phyloP scores from a whole-genome alignment of 2,888 invertebrate genomes.

The Leptothorax acervorum region DNA sequence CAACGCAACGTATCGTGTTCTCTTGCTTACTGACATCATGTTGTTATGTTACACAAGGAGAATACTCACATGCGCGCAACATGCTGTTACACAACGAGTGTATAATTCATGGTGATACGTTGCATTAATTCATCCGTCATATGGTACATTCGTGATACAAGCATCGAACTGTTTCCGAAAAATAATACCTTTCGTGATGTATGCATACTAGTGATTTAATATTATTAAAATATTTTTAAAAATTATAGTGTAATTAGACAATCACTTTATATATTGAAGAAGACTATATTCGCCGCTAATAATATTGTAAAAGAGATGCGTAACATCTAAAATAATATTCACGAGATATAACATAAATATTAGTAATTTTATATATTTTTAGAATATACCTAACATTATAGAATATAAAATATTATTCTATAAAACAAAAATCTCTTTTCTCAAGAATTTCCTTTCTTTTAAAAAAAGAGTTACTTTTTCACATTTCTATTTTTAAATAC shows the following conservation, averaged over 20 bases:
- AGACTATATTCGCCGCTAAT: not conserved
- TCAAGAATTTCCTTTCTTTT: not conserved
- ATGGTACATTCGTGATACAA: not conserved
- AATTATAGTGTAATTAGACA: not conserved
- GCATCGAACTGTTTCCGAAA: not conserved
- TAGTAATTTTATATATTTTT: not conserved
- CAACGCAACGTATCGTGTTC: slow-evolving; percentile 36
- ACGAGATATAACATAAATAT: not conserved
- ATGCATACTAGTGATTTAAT: not conserved
- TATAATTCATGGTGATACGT: slow-evolving; percentile 51
- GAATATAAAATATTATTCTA: slow-evolving; percentile 12
- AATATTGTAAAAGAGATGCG: not conserved
- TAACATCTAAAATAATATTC: not conserved
- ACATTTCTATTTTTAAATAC: not conserved
- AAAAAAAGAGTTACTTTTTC: not conserved
- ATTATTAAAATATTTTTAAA: not conserved
- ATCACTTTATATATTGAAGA: not conserved
- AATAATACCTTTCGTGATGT: not conserved
- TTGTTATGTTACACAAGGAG: slow-evolving; percentile 36
- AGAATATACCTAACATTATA: not conserved
- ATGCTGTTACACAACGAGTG: slow-evolving; percentile 34
- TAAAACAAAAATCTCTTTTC: not conserved
- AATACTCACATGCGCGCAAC: slow-evolving; percentile 33
- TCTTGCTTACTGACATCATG: slow-evolving; percentile 41
- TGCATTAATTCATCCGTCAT: slow-evolving; percentile 43